phyloP scores from a whole-genome alignment of 2,888 invertebrate genomes.

The Epiblema foenella region DNA sequence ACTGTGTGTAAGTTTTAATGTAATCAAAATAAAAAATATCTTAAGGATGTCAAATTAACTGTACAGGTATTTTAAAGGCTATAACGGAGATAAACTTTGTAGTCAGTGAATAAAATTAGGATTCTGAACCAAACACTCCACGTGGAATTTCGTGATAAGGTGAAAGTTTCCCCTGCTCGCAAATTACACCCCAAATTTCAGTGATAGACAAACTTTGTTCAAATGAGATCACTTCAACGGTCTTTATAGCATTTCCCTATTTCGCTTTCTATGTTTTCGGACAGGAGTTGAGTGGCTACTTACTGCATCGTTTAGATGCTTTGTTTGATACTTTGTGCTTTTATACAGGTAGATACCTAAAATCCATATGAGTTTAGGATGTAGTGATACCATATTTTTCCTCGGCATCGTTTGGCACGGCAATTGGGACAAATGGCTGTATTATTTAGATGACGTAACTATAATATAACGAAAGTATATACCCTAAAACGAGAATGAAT shows the following conservation, averaged over 20 bases:
- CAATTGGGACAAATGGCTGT: no score
- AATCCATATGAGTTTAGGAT: neutral
- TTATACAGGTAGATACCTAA: neutral
- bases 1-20: neutral
- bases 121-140: conserved; percentile 79
- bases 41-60: neutral
- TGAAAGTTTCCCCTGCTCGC: conserved; percentile 77
- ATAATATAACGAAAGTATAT: neutral
- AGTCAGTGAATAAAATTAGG: conserved; percentile 70
- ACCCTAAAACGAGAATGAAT: neutral
- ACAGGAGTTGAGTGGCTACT: conserved; percentile 54
- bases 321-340: neutral
- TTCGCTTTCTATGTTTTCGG: conserved; percentile 65
- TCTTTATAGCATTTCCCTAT: conserved; percentile 71
- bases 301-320: conserved; percentile 51
- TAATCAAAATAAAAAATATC: no score
- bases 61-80: conserved; percentile 38
- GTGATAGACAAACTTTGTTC: conserved; percentile 80
- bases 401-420: no score
- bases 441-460: neutral
- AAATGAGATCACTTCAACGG: conserved; percentile 78
- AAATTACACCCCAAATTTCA: conserved; percentile 81
- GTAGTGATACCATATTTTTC: neutral
- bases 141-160: conserved; percentile 82
- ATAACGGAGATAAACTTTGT: conserved; percentile 52